Base-by-base conservation (phyloP, 2,888 invertebrate species). In the Drepanosiphum platanoidis region DNA sequence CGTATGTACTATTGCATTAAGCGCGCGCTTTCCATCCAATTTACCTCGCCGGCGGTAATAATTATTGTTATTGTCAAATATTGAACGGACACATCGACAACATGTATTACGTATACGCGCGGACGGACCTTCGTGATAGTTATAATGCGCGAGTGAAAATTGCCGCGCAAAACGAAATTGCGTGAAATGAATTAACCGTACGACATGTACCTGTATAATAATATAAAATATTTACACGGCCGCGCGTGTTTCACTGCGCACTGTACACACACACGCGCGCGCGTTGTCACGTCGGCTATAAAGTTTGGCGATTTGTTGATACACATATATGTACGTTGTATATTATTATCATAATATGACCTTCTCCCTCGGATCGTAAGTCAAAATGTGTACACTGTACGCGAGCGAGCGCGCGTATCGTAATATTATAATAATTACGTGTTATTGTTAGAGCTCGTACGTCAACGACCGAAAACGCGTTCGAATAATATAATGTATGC, bases 1-100 rank as follows among this genome's bases (percentile, higher is more conserved):
- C 22, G 61, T 61, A 52, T 52, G 15, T 52, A 9, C 27, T 22
- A 22, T 58, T 4, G 1, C 61, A n/a, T 61, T 2, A 22, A 11
- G n/a, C 32, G 4, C n/a, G 72, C 11, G 32, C 52, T 32, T 32
- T 13, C 52, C 5, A 52, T 74, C 74, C 52, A 52, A 75, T 75
- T 34, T 42, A 52, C 52, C 32, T 74, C 32, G n/a, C n/a, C n/a
- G n/a, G n/a, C 27, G 34, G 34, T 34, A 32, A 74, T 74, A 74
- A 52, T 52, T 7, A 52, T 42, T 72, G 11, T 46, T 3, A 30
- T 46, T 46, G 39, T 52, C 34, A 22, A n/a, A 74, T 52, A n/a
- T 52, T 13, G 32, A 74, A 74, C 74, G 22, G 74, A 7, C 11
- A 22, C 70, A 15, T 15, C 4, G 36, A 3, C 39, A 34, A 36